These are phyloP conservation scores for Leuciscus idus DNA, from an alignment of 2,113 vertebrate species.

Conservation along the genomic window DNA sequence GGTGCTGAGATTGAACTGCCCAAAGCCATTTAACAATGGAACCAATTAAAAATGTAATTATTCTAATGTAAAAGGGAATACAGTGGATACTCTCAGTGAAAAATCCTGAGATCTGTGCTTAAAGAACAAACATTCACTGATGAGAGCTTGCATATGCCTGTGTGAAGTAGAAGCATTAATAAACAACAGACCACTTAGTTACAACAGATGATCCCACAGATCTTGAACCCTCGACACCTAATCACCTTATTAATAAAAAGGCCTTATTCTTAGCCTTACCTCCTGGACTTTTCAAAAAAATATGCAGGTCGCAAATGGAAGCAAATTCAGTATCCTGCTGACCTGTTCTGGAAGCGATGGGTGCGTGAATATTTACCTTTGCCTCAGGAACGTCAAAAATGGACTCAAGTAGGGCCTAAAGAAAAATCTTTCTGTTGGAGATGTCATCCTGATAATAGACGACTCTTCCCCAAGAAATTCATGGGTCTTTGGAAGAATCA, in stretches of 20 bases:
- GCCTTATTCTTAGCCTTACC: not conserved
- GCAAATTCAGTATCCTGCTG: slow-evolving; percentile 14
- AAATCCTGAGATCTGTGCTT: too few species aligned
- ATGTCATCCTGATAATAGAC: too few species aligned
- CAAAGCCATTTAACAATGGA: too few species aligned
- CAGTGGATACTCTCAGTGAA: too few species aligned
- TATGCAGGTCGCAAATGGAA: slow-evolving; percentile 19
- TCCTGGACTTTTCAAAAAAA: slow-evolving; percentile 22
- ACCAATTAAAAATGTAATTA: too few species aligned
- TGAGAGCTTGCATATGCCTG: too few species aligned
- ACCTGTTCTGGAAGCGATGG: slow-evolving; percentile 35
- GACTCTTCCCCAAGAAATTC: too few species aligned
- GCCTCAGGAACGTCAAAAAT: slow-evolving; percentile 45
- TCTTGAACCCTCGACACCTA: slow-evolving; percentile 35
- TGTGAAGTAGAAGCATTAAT: too few species aligned
- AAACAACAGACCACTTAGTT: not conserved
- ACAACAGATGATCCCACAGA: slow-evolving; percentile 31
- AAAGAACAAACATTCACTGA: too few species aligned
- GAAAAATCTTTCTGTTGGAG: not conserved
- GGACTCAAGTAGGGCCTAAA: not conserved
- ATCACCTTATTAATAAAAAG: slow-evolving; percentile 37
- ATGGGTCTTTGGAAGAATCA: too few species aligned
- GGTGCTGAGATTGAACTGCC: not conserved
- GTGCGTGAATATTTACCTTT: slow-evolving; percentile 41
- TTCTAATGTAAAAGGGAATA: too few species aligned